phyloP scores from a whole-genome alignment of 2,113 vertebrate genomes.

The Phrynosoma platyrhinos region DNA sequence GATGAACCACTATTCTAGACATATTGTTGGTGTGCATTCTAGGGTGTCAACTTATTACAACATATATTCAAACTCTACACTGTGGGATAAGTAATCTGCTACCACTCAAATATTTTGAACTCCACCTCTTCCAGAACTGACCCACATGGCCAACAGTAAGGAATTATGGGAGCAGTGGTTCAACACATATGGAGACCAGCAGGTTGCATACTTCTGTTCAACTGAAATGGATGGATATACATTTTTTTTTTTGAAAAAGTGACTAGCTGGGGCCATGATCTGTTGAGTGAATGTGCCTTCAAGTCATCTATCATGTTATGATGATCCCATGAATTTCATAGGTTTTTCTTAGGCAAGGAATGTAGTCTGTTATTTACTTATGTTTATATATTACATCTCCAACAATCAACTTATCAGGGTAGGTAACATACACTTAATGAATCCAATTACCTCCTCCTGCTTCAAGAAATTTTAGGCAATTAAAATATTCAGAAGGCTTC shows the following conservation, averaged over 20 bases:
- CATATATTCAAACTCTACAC: neutral
- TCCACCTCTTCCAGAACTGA: neutral
- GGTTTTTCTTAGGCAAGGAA: too few species aligned
- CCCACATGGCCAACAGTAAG: neutral
- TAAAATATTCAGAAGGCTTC: neutral
- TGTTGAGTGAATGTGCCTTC: too few species aligned
- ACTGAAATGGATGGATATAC: neutral
- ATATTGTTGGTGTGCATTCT: too few species aligned
- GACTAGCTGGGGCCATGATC: neutral
- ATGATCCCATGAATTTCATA: too few species aligned
- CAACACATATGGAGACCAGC: neutral
- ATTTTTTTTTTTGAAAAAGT: too few species aligned
- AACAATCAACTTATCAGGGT: neutral
- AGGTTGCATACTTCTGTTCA: neutral
- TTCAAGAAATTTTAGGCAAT: neutral
- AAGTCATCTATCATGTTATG: too few species aligned
- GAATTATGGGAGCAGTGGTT: neutral
- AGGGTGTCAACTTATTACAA: neutral
- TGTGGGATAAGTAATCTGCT: neutral
- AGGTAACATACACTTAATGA: neutral
- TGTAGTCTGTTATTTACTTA: neutral
- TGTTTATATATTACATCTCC: neutral
- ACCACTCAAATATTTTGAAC: neutral
- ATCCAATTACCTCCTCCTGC: neutral
- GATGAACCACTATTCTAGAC: neutral